phyloP scores from a whole-genome alignment of 2,113 vertebrate genomes.

The Chelonoidis abingdonii region DNA sequence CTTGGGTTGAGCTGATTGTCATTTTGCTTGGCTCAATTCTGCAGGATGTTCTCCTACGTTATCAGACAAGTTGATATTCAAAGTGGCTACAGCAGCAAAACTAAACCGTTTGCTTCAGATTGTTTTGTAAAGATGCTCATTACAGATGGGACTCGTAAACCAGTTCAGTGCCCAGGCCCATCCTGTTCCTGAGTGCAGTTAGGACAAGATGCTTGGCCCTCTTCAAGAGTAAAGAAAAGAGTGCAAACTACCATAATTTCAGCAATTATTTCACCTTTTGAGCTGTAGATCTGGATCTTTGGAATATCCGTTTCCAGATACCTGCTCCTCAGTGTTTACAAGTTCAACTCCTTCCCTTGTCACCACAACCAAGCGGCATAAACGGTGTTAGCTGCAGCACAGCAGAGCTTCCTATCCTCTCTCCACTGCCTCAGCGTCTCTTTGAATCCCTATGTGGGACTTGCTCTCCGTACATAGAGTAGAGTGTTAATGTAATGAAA shows the following conservation, averaged over 20 bases:
- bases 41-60: background rate
- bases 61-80: background rate
- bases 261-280: background rate
- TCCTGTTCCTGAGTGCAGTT: background rate
- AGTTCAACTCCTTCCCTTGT: background rate
- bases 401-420: background rate
- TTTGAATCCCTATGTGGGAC: background rate
- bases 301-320: background rate
- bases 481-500: background rate
- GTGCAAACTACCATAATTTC: background rate
- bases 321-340: background rate
- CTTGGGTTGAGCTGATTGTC: rapidly evolving
- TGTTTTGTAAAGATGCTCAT: background rate
- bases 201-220: background rate
- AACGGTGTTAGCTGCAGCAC: rapidly evolving
- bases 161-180: background rate
- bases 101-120: background rate
- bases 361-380: background rate
- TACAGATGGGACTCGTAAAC: background rate
- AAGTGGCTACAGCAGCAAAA: background rate
- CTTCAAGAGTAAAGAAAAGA: background rate
- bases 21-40: rapidly evolving
- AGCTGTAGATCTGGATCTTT: background rate
- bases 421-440: rapidly evolving
- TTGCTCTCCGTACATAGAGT: rapidly evolving